A percentile compares a stretch with the other conserved stretches of the same genome.
Conservation (phyloP, 2,797 vertebrate species). For the Miichthys miiuy region DNA sequence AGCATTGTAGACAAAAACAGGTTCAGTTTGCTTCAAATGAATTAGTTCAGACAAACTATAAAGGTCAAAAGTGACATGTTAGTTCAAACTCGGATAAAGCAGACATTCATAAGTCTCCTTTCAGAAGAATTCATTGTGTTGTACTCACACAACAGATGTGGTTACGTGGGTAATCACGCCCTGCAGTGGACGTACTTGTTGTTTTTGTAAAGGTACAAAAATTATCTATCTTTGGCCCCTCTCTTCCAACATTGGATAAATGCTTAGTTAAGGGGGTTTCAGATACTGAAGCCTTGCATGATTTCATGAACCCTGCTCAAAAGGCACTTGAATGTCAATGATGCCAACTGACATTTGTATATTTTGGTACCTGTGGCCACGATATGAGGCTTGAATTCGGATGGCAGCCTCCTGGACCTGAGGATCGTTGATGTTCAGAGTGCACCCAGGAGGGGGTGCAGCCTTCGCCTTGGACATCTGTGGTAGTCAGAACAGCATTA, state of each 20-base stretch:
- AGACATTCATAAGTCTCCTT: too few species aligned
- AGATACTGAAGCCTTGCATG: background rate
- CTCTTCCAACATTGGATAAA: background rate
- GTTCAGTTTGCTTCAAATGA: background rate
- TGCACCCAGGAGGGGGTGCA: conserved; percentile 71
- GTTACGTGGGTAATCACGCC: background rate
- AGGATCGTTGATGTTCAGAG: conserved; percentile 79
- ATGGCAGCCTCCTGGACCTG: conserved; percentile 82
- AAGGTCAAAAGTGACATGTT: too few species aligned
- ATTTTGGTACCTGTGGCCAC: conserved; percentile 75
- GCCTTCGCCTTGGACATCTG: conserved; percentile 82
- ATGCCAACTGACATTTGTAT: background rate
- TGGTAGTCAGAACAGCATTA: background rate
- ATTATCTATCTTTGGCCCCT: background rate
- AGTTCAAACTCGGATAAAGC: too few species aligned
- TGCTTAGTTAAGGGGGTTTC: background rate
- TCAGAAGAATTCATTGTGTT: background rate
- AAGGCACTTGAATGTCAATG: background rate
- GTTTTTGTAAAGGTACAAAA: background rate
- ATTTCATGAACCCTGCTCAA: background rate
- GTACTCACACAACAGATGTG: background rate
- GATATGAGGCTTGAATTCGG: conserved; percentile 83
- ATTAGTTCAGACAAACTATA: too few species aligned
- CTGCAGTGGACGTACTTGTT: background rate
- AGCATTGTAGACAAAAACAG: background rate